phyloP scores from a whole-genome alignment of 2,797 vertebrate genomes.

The Taenioides sp. region DNA sequence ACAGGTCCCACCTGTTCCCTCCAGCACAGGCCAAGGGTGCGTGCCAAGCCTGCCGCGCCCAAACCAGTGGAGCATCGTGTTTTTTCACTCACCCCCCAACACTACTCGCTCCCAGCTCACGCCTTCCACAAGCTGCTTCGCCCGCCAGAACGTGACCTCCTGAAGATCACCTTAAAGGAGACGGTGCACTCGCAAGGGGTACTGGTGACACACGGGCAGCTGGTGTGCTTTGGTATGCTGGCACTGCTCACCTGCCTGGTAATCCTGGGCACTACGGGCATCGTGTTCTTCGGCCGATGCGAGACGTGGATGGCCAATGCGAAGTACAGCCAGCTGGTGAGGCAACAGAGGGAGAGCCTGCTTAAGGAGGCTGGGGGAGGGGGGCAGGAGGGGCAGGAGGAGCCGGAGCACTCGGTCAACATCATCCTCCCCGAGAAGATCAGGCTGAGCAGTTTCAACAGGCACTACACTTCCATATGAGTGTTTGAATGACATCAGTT shows the following conservation, averaged over 20 bases:
- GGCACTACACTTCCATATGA: conserved; percentile 86
- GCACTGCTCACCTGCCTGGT: conserved; percentile 91
- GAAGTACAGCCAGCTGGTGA: conserved; percentile 85
- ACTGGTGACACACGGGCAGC: conserved; percentile 86
- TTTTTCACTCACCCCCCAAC: conserved; percentile 63
- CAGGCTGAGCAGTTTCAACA: conserved; percentile 83
- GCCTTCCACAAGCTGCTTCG: conserved; percentile 81
- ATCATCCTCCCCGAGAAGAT: conserved; percentile 93
- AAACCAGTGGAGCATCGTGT: conserved; percentile 55
- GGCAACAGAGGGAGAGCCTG: conserved; percentile 86
- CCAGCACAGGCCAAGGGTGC: conserved; percentile 56
- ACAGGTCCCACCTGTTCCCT: conserved; percentile 78
- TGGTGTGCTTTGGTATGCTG: conserved; percentile 90
- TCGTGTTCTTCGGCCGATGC: conserved; percentile 91
- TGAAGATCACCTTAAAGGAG: conserved; percentile 91
- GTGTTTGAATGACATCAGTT: conserved; percentile 4
- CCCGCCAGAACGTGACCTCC: conserved; percentile 80
- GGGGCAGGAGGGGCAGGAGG: conserved; percentile 41
- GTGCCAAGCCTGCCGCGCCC: conserved; percentile 52
- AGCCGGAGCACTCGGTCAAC: conserved; percentile 85
- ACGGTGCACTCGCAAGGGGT: conserved; percentile 77
- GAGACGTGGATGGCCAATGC: conserved; percentile 89
- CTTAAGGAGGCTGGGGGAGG: conserved; percentile 69
- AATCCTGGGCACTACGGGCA: conserved; percentile 86
- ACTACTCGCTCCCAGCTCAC: conserved; percentile 78